Conservation (phyloP, 2,113 vertebrate genomes). For the Chaetodon auriga region DNA sequence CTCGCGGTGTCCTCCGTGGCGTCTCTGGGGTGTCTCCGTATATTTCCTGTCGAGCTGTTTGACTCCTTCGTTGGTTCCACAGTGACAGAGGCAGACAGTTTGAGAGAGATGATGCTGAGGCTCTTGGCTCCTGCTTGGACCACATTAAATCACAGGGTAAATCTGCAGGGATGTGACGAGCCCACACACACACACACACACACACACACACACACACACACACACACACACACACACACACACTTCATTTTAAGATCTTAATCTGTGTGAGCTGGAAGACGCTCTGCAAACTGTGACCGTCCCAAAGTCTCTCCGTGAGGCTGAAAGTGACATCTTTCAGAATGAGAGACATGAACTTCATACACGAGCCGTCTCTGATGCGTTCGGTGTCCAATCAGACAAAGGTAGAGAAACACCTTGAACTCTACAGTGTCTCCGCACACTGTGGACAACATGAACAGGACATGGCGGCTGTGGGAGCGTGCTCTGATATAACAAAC, state of each 20-base stretch:
- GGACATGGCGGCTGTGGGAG: too few relatives aligned
- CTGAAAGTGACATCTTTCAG: background rate
- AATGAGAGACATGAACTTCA: background rate
- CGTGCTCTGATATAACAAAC: too few relatives aligned
- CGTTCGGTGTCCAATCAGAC: too few relatives aligned
- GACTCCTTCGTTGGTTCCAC: background rate
- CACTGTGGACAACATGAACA: too few relatives aligned
- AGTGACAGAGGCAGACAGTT: background rate
- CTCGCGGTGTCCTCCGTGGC: background rate
- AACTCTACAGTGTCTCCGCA: too few relatives aligned
- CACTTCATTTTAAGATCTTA: constrained; percentile 54
- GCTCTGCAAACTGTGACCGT: constrained; percentile 25
- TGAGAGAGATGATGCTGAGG: background rate
- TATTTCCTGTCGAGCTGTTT: background rate
- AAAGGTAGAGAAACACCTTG: too few relatives aligned
- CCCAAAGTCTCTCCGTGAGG: background rate
- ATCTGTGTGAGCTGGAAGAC: constrained; percentile 58
- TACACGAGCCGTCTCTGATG: background rate
- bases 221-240: too few relatives aligned
- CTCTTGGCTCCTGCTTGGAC: constrained; percentile 19
- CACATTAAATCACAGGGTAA: constrained; percentile 27
- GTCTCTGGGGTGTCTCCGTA: background rate
- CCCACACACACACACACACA: too few relatives aligned
- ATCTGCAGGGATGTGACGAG: constrained; percentile 34
- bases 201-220: too few relatives aligned